phyloP scores from a whole-genome alignment of 2,797 vertebrate genomes.

The Falco biarmicus region DNA sequence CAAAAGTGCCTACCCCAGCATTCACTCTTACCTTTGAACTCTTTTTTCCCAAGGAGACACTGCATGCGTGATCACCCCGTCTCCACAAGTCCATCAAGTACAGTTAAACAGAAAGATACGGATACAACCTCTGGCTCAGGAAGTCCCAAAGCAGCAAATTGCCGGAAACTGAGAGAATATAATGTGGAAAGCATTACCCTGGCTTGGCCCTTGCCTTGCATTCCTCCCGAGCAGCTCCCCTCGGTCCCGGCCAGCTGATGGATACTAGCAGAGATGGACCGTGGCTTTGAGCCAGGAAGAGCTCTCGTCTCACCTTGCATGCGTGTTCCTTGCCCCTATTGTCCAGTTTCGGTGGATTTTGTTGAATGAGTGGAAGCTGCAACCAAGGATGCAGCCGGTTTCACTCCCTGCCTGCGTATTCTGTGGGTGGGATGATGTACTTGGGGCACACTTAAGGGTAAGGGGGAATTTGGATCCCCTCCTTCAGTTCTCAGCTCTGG shows the following conservation, averaged over 20 bases:
- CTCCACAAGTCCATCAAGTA: background rate
- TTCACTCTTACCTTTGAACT: background rate
- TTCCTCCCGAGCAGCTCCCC: slow-evolving; percentile 18
- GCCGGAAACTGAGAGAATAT: slow-evolving; percentile 26
- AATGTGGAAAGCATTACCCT: slow-evolving; percentile 52
- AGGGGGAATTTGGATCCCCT: background rate
- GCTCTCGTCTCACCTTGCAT: background rate
- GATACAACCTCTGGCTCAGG: slow-evolving; percentile 46
- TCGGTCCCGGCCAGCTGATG: background rate
- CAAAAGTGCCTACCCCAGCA: background rate
- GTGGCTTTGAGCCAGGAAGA: slow-evolving; percentile 1
- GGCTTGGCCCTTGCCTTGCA: background rate
- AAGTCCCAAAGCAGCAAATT: slow-evolving; percentile 48
- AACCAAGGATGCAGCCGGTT: background rate
- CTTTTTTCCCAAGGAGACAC: background rate
- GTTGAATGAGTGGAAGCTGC: background rate
- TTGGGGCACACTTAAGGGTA: background rate
- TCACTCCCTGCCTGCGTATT: background rate
- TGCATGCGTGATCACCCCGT: fast-evolving
- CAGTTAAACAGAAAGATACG: background rate
- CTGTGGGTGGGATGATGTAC: background rate
- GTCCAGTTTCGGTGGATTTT: background rate
- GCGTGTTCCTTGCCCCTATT: fast-evolving
- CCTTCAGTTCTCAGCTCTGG: background rate
- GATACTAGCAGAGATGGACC: background rate